A percentile compares a stretch with the other conserved stretches of the same genome.
Conservation (phyloP, 2,888 invertebrate species). For the Xestia ashworthii region DNA sequence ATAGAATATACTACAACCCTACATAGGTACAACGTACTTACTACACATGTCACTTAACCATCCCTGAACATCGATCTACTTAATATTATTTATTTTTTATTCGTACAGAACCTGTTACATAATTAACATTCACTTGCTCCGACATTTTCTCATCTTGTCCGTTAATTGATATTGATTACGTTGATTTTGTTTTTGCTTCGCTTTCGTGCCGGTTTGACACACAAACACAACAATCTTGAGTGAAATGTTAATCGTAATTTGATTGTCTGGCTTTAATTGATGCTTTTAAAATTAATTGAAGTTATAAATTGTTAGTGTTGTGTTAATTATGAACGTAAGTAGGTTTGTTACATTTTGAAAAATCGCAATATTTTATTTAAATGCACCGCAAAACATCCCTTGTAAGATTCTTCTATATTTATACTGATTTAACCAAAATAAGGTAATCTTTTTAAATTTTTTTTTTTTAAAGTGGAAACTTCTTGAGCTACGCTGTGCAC, state of each 20-base stretch:
- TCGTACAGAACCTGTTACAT: conserved; percentile 13
- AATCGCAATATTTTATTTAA: neutral
- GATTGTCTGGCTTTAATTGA: conserved; percentile 71
- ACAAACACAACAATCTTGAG: conserved; percentile 70
- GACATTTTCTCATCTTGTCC: conserved; percentile 58
- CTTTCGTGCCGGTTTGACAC: conserved; percentile 37
- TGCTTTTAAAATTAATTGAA: conserved; percentile 42
- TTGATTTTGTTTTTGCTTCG: conserved; percentile 69
- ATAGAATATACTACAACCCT: neutral
- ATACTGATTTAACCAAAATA: too few relatives aligned
- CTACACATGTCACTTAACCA: neutral
- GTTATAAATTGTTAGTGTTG: conserved; percentile 13
- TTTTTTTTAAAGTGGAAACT: too few relatives aligned
- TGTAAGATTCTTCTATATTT: too few relatives aligned
- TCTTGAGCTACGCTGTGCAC: too few relatives aligned
- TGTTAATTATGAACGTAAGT: neutral
- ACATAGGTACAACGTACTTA: neutral
- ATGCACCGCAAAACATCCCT: too few relatives aligned
- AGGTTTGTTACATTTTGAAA: neutral
- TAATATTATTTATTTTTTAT: neutral
- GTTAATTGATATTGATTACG: conserved; percentile 74
- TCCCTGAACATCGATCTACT: neutral
- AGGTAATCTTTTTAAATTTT: too few relatives aligned
- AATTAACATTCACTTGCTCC: conserved; percentile 23
- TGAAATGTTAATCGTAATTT: conserved; percentile 76